Evolutionary conservation across 2,113 vertebrate species (phyloP).

Genomic region (Pluvialis apricaria): DNA sequence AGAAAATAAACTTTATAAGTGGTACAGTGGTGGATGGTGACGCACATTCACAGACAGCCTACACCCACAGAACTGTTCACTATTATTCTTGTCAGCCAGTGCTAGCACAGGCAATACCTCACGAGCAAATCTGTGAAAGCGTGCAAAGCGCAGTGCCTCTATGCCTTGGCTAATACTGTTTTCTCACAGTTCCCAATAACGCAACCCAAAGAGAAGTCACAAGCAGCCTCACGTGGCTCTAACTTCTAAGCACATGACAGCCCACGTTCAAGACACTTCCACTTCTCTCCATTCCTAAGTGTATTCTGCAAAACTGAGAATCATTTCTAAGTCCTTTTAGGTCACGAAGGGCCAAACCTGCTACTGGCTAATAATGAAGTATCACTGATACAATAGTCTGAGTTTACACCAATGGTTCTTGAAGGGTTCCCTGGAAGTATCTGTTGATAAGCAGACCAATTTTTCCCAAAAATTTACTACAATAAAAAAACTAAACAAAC

Average conservation of each 20-base stretch:
- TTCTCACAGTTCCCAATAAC: not conserved
- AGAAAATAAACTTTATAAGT: not conserved
- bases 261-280: not conserved
- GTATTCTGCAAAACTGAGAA: not conserved
- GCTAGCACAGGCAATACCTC: not conserved
- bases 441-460: not conserved
- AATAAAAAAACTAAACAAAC: slow-evolving; percentile 35
- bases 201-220: not conserved
- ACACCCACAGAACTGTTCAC: not conserved
- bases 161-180: not conserved
- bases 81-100: not conserved
- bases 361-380: not conserved
- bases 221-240: not conserved
- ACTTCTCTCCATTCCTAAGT: not conserved
- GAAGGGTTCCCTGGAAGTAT: not conserved
- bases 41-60: not conserved
- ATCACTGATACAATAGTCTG: not conserved
- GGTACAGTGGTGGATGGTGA: not conserved
- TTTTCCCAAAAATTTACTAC: not conserved
- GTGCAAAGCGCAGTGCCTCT: not conserved
- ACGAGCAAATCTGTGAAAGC: not conserved
- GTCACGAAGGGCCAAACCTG: not conserved
- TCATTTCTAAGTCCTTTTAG: not conserved
- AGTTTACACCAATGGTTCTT: not conserved
- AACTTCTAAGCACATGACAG: not conserved